Evolutionary conservation across 2,113 vertebrate species (phyloP), one percentile per base, ranked within the genome.

Genomic region (Hylia prasina): DNA sequence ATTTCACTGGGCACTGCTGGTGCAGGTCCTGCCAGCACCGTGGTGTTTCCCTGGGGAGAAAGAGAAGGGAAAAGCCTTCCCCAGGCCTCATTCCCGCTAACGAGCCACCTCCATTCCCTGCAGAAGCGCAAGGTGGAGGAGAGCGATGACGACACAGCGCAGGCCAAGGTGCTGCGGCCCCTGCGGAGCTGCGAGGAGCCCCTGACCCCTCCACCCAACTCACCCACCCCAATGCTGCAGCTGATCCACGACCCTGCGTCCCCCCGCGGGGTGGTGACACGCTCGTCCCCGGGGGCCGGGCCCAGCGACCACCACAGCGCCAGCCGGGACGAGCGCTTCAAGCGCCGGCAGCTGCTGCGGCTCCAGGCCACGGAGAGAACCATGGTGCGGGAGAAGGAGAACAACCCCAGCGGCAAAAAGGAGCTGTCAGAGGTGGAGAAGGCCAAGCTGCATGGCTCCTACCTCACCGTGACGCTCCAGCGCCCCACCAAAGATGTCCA

Each of bases 401-500:
- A 99, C 69, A 99, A 99, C 28, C 98, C 98, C 48, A 98, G 98
- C 27, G 99, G 99, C 64, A 99, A 98, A 89, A 99, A 99, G 95
- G 98, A 98, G 95, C 98, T 98, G 95, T 98, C 98, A 3, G 98
- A 99, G 91, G 98, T 98, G 81, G 98, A 98, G 82, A 98, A 98
- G 82, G 97, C 97, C 97, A 98, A 98, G 96, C 98, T 98, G 75
- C 97, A 98, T 39, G 97, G 98, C 83, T 98, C 99, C 39, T 98
- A 98, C 96, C 98, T 99, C 96, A 99, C 99, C 35, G 99, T 99
- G 79, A 99, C 98, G 3, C 98, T 99, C 44, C 99, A 99, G 93
- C 98, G 98, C 93, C 99, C 99, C 82, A 98, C 98, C 97, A 99
- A 98, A 97, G 98, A 98, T 21, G 98, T 99, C 96, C 98, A 99